Evolutionary conservation across 2,797 vertebrate genomes (phyloP).

Genomic region (Diplodus puntazzo): DNA sequence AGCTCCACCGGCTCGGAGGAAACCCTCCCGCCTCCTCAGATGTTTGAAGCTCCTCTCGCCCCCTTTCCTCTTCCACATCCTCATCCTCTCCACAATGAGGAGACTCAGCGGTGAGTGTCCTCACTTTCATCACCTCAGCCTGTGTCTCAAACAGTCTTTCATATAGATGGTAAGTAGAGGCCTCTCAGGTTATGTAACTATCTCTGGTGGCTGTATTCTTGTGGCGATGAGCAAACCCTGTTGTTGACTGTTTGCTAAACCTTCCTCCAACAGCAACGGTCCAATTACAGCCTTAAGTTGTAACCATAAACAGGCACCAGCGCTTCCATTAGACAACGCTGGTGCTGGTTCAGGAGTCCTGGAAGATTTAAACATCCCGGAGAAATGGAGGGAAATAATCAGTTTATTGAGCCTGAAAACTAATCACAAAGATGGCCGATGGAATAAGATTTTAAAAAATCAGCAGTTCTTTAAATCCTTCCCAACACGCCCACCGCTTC

Average conservation of each 20-base stretch:
- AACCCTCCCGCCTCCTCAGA: constrained; percentile 42
- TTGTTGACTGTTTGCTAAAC: neutral
- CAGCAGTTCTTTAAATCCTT: constrained; percentile 5
- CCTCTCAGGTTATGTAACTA: constrained; percentile 1
- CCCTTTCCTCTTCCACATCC: constrained; percentile 69
- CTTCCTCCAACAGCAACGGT: neutral
- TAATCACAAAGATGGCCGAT: too few relatives aligned
- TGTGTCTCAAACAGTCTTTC: neutral
- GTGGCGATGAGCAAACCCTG: neutral
- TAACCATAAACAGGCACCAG: neutral
- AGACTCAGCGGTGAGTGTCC: constrained; percentile 45
- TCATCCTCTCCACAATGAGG: constrained; percentile 57
- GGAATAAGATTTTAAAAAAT: too few relatives aligned
- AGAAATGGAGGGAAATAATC: too few relatives aligned
- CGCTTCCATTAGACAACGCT: too few relatives aligned
- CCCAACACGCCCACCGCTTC: constrained; percentile 60
- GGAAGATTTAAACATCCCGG: too few relatives aligned
- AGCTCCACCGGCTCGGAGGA: constrained; percentile 40
- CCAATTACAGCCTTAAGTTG: too few relatives aligned
- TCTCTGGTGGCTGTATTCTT: neutral
- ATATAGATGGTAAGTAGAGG: neutral
- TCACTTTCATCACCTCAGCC: constrained; percentile 39
- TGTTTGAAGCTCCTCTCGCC: constrained; percentile 61
- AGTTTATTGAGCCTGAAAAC: too few relatives aligned
- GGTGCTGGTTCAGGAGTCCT: too few relatives aligned